Evolutionary conservation across 2,888 invertebrate genomes (phyloP), one percentile per base, ranked within the genome.

Genomic region (Anaspis maculata): DNA sequence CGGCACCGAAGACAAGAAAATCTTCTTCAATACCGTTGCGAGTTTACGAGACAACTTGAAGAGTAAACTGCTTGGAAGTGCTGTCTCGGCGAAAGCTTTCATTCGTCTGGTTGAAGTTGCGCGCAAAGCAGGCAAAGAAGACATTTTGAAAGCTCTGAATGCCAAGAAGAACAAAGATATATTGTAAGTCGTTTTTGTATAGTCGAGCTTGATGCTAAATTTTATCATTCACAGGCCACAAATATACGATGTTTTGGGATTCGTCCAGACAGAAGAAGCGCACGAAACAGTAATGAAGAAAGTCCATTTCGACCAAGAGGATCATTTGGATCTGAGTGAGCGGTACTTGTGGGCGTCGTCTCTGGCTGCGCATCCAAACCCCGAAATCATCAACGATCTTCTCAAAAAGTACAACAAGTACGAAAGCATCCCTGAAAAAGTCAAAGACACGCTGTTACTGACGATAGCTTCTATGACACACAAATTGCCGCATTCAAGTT

Each of bases 271-370:
- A 0, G 53, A 67, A 3, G 71, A 73, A 2, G 71, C 80, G 0
- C 80, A 86, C 56, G 69, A 72, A 42, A 83, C 83, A 2, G 77
- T 79, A 2, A 76, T 79, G 67, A 74, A 76, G 41, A 66, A 73
- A 15, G 66, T 86, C 4, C 66, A 73, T 30, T 71, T 76, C 32
- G 65, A 69, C 7, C 68, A 73, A n/a, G 70, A 71, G 16, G 59
- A 66, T 6, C 51, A 61, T 22, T 39, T 49, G n/a, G 68, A 70
- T 9, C 40, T 56, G 0, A 62, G 73, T 15, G 88, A 88, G 54
- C 67, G 84, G 36, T 87, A 86, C 59, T 66, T 88, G 2, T 79
- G 86, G 73, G 76, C 80, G 0, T 57, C 83, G 6, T 80, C 86
- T 0, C 68, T 82, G 27, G 74, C 77, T 1, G 73, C 81, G 0